Conservation (phyloP, 2,888 invertebrate species). For the Busseola fusca region DNA sequence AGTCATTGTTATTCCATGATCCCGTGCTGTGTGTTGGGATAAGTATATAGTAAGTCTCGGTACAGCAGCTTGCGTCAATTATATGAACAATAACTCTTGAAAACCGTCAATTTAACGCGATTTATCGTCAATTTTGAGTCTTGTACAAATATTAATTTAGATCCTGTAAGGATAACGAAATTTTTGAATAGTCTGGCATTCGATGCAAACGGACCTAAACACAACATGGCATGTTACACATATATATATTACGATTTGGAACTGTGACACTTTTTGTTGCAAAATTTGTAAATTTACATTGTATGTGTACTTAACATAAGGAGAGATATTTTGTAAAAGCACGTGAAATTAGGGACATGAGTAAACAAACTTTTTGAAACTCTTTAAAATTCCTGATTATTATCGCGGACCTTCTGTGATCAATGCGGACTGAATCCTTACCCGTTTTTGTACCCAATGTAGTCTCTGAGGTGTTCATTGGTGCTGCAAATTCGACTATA, state of each 20-base stretch:
- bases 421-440: constrained; percentile 57
- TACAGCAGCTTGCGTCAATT: constrained; percentile 66
- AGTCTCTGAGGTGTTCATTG: constrained; percentile 78
- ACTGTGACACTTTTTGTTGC: constrained; percentile 63
- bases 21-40: constrained; percentile 48
- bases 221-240: constrained; percentile 50
- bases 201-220: constrained; percentile 51
- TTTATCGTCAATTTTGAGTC: constrained; percentile 14
- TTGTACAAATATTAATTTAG: constrained; percentile 14
- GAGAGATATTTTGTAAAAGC: constrained; percentile 42
- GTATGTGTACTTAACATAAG: constrained; percentile 70
- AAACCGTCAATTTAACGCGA: constrained; percentile 36
- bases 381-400: constrained; percentile 40
- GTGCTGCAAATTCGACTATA: constrained; percentile 81
- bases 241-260: constrained; percentile 58
- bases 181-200: constrained; percentile 43
- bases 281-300: constrained; percentile 69
- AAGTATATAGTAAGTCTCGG: constrained; percentile 1
- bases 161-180: constrained; percentile 56
- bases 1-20: constrained; percentile 30
- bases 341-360: constrained; percentile 42
- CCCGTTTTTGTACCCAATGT: constrained; percentile 48
- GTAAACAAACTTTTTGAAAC: constrained; percentile 41
- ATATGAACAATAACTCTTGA: constrained; percentile 56
- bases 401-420: constrained; percentile 59